Conservation (phyloP, 2,113 vertebrate genomes). For the Orycteropus afer region DNA sequence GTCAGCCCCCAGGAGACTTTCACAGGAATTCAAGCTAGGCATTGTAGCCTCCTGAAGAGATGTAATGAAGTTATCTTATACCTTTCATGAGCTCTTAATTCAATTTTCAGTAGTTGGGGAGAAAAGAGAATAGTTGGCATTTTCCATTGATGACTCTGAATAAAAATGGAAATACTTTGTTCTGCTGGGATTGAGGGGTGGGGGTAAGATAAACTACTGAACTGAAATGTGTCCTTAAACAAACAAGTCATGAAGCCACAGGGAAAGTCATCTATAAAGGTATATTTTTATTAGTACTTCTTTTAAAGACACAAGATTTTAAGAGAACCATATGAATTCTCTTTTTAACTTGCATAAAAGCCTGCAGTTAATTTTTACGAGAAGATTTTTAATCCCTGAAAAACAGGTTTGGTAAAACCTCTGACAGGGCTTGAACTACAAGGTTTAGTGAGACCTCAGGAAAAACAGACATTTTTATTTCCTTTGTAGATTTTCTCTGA, state of each 20-base stretch:
- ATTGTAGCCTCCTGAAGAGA: neutral
- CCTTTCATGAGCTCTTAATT: slow-evolving; percentile 44
- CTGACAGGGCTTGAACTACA: slow-evolving; percentile 28
- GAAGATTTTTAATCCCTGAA: slow-evolving; percentile 63
- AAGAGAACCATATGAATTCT: slow-evolving; percentile 70
- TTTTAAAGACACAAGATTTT: slow-evolving; percentile 65
- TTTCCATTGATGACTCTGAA: slow-evolving; percentile 43
- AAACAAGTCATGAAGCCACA: neutral
- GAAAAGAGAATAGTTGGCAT: slow-evolving; percentile 24
- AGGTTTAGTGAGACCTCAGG: slow-evolving; percentile 19
- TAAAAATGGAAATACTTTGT: slow-evolving; percentile 36
- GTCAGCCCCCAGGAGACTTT: neutral
- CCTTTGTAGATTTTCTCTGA: slow-evolving; percentile 50
- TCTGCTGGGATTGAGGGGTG: neutral
- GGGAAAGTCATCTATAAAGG: slow-evolving; percentile 51
- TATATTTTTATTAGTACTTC: slow-evolving; percentile 62
- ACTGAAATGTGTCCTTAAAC: slow-evolving; percentile 48
- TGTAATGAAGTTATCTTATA: neutral
- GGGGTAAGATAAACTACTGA: neutral
- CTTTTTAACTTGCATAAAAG: slow-evolving; percentile 70
- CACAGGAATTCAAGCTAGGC: neutral
- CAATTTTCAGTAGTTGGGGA: slow-evolving; percentile 28
- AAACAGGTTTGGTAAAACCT: slow-evolving; percentile 67
- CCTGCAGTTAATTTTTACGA: slow-evolving; percentile 77
- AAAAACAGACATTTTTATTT: slow-evolving; percentile 49